Evolutionary conservation across 53 echinoderm and acorn worm genomes (phyloP).

Genomic region (Temnopleurus reevesii): DNA sequence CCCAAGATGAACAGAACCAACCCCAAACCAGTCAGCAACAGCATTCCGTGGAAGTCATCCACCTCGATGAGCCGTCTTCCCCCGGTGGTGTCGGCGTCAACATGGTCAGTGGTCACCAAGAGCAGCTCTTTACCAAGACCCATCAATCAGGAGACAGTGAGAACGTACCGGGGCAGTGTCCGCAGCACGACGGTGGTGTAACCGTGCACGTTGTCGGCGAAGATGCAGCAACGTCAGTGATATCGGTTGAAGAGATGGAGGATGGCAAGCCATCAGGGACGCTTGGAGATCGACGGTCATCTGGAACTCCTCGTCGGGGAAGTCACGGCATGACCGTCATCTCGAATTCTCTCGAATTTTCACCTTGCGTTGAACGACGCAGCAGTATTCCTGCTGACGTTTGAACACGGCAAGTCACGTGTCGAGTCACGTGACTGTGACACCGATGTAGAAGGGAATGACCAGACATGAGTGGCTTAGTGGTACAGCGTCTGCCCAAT

Average conservation of each 20-base stretch:
- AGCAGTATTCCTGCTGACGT: not conserved
- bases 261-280: not conserved
- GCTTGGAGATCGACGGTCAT: not conserved
- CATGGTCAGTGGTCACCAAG: too few relatives aligned
- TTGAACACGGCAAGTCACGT: not conserved
- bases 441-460: too few relatives aligned
- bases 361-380: conserved; percentile 41
- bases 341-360: conserved; percentile 12
- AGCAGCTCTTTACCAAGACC: not conserved
- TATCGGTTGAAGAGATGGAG: not conserved
- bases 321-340: conserved; percentile 36
- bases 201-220: conserved; percentile 4
- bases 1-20: not conserved
- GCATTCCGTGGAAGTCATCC: not conserved
- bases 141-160: not conserved
- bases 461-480: too few relatives aligned
- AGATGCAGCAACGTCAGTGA: not conserved
- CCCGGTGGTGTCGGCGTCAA: not conserved
- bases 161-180: not conserved
- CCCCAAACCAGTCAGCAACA: not conserved
- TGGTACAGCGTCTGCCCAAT: too few relatives aligned
- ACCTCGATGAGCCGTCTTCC: not conserved
- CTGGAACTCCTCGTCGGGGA: not conserved
- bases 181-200: not conserved
- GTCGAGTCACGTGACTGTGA: too few relatives aligned